Evolutionary conservation across 1,140 invertebrate genomes (phyloP).

Genomic region (Drosophila miranda): DNA sequence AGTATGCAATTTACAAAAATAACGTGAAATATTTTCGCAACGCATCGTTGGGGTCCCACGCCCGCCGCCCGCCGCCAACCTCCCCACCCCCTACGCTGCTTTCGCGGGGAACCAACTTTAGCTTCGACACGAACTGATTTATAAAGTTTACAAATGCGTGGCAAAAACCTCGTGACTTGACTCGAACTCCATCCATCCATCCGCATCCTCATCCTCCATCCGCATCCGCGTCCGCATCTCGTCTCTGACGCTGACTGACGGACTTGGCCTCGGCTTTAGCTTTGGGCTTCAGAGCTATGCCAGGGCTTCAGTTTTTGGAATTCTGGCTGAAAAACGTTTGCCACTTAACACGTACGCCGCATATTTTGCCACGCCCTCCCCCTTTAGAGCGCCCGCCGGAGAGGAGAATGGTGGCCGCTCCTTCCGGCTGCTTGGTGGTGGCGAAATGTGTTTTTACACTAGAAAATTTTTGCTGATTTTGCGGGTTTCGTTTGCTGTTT

Average conservation of each 20-base stretch:
- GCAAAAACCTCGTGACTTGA: conserved; percentile 77
- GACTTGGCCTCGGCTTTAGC: conserved; percentile 22
- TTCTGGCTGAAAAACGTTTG: conserved; percentile 75
- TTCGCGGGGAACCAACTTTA: conserved; percentile 36
- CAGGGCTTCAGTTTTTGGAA: conserved; percentile 45
- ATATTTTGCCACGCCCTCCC: conserved; percentile 69
- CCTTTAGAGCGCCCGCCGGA: not conserved
- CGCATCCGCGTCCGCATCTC: too few species aligned
- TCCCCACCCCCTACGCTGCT: conserved; percentile 1
- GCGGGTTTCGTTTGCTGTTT: conserved; percentile 46
- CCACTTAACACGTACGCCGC: conserved; percentile 79
- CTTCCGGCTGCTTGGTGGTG: conserved; percentile 21
- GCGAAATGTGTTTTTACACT: conserved; percentile 59
- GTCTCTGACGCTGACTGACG: conserved; percentile 16
- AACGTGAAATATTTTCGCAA: conserved; percentile 62
- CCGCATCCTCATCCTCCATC: too few species aligned
- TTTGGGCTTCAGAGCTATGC: not conserved
- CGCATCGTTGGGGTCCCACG: conserved; percentile 35
- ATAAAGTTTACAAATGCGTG: conserved; percentile 81
- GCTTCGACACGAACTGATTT: conserved; percentile 78
- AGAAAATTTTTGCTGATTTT: conserved; percentile 72
- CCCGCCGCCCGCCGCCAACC: not conserved
- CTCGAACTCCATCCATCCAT: conserved; percentile 6
- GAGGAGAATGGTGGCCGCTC: not conserved
- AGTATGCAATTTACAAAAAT: conserved; percentile 65